Conservation (phyloP, 2,888 invertebrate species). For the Caenorhabditis zanzibari region DNA sequence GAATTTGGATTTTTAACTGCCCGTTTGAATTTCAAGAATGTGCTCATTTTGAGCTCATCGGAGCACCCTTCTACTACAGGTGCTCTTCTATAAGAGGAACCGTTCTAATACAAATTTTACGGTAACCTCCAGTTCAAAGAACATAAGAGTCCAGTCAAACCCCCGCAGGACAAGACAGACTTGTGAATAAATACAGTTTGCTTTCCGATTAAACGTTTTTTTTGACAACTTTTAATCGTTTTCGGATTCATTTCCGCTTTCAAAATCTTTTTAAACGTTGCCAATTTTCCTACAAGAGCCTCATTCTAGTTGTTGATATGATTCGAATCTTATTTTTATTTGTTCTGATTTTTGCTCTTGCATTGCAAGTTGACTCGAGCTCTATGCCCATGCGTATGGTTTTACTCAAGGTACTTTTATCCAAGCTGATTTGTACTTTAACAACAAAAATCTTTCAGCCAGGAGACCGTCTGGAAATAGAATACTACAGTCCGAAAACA, state of each 20-base stretch:
- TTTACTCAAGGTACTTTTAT: not conserved
- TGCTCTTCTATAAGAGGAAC: too few relatives aligned
- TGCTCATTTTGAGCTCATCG: too few relatives aligned
- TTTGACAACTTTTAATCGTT: conserved; percentile 26
- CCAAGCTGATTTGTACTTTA: not conserved
- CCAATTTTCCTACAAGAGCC: not conserved
- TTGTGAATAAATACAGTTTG: conserved; percentile 3
- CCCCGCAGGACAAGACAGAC: not conserved
- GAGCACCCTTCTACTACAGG: too few relatives aligned
- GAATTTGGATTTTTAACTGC: too few relatives aligned
- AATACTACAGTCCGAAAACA: conserved; percentile 1
- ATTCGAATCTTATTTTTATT: not conserved
- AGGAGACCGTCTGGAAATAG: conserved; percentile 5
- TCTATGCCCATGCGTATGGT: not conserved
- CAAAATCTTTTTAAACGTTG: not conserved
- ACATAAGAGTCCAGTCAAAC: not conserved
- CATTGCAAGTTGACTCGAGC: not conserved
- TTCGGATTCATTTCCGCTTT: conserved; percentile 4
- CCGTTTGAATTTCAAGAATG: too few relatives aligned
- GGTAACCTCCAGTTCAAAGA: not conserved
- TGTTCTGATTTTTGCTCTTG: not conserved
- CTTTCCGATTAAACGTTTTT: conserved; percentile 10
- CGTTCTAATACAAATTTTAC: too few relatives aligned
- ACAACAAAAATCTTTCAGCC: too few relatives aligned
- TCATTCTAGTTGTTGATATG: not conserved